Conservation (phyloP, 2,888 invertebrate genomes). For the Drepana falcataria region DNA sequence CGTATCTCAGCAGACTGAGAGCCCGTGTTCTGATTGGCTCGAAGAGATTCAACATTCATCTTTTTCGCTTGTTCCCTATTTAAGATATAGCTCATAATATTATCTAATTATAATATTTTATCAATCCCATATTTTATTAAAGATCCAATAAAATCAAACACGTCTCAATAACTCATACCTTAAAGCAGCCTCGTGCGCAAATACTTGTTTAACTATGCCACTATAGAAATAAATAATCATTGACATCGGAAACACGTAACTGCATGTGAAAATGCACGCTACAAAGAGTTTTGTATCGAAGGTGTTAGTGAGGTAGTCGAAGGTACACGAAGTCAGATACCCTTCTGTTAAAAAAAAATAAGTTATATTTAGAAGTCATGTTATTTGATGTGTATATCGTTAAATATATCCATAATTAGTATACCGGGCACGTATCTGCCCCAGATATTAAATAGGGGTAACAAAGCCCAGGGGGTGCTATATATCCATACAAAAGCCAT, state of each 20-base stretch:
- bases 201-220: conserved; percentile 92
- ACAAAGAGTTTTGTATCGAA: conserved; percentile 89
- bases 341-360: conserved; percentile 81
- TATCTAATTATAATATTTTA: too few relatives aligned
- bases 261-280: conserved; percentile 85
- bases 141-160: too few relatives aligned
- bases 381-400: background rate
- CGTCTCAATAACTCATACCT: conserved; percentile 41
- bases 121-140: too few relatives aligned
- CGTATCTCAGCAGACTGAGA: conserved; percentile 89
- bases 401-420: conserved; percentile 3
- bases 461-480: conserved; percentile 87
- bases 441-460: conserved; percentile 91
- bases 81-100: too few relatives aligned
- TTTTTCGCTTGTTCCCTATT: conserved; percentile 84
- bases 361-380: too few relatives aligned
- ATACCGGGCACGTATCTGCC: conserved; percentile 90
- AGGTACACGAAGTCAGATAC: conserved; percentile 90
- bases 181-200: conserved; percentile 89
- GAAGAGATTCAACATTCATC: conserved; percentile 92
- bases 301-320: conserved; percentile 89
- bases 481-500: conserved; percentile 86
- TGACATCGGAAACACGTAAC: conserved; percentile 87
- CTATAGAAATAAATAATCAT: conserved; percentile 91
- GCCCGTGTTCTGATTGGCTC: conserved; percentile 83